These are phyloP conservation scores for Acyrthosiphon pisum DNA, from an alignment of 1,140 invertebrate species.

Conservation along the genomic window DNA sequence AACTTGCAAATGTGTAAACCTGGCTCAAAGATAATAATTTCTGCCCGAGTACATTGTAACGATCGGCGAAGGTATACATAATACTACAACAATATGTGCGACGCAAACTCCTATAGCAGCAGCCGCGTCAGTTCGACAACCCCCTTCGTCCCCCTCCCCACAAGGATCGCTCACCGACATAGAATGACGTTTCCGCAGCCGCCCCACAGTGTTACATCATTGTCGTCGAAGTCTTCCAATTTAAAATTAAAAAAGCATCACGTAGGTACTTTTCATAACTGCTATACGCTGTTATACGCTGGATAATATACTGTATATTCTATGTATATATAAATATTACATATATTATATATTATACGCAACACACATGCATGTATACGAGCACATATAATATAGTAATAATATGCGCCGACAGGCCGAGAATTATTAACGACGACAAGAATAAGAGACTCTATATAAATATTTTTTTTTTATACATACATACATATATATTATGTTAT, in stretches of 20 bases:
- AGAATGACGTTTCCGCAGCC: background rate
- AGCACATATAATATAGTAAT: conserved; percentile 17
- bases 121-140: background rate
- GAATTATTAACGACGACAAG: conserved; percentile 38
- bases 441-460: background rate
- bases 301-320: background rate
- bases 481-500: background rate
- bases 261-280: conserved; percentile 23
- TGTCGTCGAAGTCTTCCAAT: conserved; percentile 36
- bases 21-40: background rate
- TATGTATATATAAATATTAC: background rate
- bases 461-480: background rate
- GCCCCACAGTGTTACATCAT: conserved; percentile 17
- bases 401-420: background rate
- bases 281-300: background rate
- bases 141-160: background rate
- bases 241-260: conserved; percentile 35
- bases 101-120: background rate
- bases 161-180: background rate
- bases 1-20: background rate
- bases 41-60: background rate
- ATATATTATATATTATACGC: background rate
- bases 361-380: background rate
- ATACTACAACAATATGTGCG: background rate
- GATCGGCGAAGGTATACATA: background rate